These are phyloP conservation scores for Trypoxylus dichotomus DNA, from an alignment of 1,140 invertebrate species.

Conservation along the genomic window DNA sequence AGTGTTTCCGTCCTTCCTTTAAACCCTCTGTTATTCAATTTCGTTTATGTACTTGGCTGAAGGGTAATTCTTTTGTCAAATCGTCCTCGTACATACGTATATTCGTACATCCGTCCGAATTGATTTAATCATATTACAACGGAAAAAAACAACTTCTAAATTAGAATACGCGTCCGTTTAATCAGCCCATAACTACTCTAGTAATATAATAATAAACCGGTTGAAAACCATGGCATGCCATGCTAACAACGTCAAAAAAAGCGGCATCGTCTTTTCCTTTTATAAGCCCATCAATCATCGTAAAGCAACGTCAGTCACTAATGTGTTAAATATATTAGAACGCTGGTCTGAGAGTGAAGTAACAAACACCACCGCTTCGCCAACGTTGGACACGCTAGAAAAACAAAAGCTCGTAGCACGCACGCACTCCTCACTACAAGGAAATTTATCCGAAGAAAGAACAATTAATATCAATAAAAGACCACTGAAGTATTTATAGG, in stretches of 20 bases:
- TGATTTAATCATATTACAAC: background rate
- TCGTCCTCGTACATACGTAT: no score
- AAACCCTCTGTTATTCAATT: no score
- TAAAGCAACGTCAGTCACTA: slow-evolving; percentile 13
- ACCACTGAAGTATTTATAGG: slow-evolving; percentile 31
- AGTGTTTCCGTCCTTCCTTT: no score
- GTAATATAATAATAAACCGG: background rate
- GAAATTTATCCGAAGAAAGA: slow-evolving; percentile 28
- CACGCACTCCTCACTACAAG: background rate
- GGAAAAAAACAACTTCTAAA: background rate
- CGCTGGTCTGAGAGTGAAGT: background rate
- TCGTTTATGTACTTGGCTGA: no score
- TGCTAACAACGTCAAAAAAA: background rate
- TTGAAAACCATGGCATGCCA: background rate
- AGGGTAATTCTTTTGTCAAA: no score
- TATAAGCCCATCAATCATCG: slow-evolving; percentile 18
- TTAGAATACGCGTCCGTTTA: background rate
- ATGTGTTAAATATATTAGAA: slow-evolving; percentile 17
- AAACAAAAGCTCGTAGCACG: slow-evolving; percentile 20
- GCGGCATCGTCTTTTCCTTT: background rate
- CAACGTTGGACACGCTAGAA: background rate
- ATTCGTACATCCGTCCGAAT: background rate
- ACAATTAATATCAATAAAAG: slow-evolving; percentile 37
- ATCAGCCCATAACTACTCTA: background rate
- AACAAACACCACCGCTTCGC: background rate